Evolutionary conservation across 2,113 vertebrate genomes (phyloP).

Genomic region (Tachuris rubrigastra): DNA sequence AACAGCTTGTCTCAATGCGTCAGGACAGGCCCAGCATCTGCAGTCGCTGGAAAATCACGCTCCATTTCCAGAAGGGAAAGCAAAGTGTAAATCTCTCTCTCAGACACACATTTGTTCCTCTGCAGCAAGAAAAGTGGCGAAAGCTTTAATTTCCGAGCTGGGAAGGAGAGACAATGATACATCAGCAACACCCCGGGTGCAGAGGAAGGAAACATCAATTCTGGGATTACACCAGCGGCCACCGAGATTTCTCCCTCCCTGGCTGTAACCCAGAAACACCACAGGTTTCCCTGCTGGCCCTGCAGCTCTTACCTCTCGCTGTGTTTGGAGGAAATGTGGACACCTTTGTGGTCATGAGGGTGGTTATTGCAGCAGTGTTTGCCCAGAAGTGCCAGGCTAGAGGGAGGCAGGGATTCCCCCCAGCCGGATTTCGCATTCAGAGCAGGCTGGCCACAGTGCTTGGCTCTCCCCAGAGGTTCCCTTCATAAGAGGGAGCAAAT

Average conservation of each 20-base stretch:
- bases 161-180: constrained; percentile 38
- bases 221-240: not conserved
- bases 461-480: constrained; percentile 12
- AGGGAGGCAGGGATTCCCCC: not conserved
- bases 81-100: constrained; percentile 54
- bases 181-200: constrained; percentile 24
- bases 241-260: not conserved
- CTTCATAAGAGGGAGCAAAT: constrained; percentile 59
- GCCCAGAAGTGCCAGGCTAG: not conserved
- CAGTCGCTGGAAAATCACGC: constrained; percentile 13
- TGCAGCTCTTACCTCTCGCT: not conserved
- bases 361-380: not conserved
- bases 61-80: constrained; percentile 32
- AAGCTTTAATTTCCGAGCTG: constrained; percentile 31
- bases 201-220: constrained; percentile 16
- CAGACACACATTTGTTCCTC: constrained; percentile 21
- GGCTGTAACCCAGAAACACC: not conserved
- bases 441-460: not conserved
- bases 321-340: not conserved
- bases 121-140: constrained; percentile 4
- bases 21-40: constrained; percentile 34
- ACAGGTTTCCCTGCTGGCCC: not conserved
- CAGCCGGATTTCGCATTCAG: not conserved
- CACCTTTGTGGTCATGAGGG: not conserved
- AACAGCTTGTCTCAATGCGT: not conserved